These are phyloP conservation scores for Hemitrygon akajei DNA, from an alignment of 2,797 vertebrate genomes.

Conservation along the genomic window DNA sequence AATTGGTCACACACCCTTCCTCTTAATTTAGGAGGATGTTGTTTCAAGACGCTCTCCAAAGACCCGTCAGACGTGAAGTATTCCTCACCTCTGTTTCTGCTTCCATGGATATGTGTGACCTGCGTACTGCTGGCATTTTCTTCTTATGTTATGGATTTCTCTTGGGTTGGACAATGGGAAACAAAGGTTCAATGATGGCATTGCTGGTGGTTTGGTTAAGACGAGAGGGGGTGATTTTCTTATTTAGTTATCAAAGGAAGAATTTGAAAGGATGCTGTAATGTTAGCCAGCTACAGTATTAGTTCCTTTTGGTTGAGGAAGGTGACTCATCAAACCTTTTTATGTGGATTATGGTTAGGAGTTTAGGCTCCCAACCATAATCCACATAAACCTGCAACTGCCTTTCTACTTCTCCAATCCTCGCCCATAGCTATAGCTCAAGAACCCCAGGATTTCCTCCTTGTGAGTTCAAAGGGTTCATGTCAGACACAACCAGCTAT, in stretches of 20 bases:
- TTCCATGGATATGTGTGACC: no score
- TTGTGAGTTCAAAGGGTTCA: not conserved
- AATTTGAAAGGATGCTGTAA: not conserved
- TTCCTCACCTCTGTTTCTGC: no score
- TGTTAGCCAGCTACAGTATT: not conserved
- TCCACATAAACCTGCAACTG: not conserved
- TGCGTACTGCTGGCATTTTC: no score
- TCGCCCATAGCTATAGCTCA: not conserved
- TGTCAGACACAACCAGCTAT: not conserved
- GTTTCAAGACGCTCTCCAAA: no score
- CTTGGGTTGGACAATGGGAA: not conserved
- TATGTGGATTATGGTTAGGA: not conserved
- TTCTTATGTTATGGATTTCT: not conserved
- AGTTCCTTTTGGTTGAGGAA: not conserved
- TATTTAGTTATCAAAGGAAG: not conserved
- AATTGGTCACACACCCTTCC: no score
- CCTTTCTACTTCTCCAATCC: slow-evolving; percentile 8
- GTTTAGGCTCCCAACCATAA: not conserved
- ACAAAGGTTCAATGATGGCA: not conserved
- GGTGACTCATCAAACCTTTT: not conserved
- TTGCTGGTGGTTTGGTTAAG: not conserved
- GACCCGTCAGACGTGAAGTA: not conserved
- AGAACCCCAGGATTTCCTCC: not conserved
- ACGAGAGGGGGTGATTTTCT: not conserved
- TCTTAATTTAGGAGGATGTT: no score